phyloP scores from a whole-genome alignment of 1,140 invertebrate genomes.

The Drosophila kohkoa region DNA sequence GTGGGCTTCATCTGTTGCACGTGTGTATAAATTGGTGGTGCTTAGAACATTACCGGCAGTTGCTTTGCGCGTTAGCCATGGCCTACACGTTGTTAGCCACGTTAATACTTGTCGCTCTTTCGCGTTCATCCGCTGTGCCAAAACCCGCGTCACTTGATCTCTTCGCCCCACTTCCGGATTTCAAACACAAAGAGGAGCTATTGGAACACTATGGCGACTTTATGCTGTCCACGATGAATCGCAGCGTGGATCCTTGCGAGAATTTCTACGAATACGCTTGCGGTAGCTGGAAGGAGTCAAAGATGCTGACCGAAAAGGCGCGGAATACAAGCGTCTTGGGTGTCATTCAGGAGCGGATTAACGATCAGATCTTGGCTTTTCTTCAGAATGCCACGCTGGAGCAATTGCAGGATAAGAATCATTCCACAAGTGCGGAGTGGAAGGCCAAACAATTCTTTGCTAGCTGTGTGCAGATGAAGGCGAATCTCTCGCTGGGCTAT shows the following conservation, averaged over 20 bases:
- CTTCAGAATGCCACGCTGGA: slow-evolving; percentile 63
- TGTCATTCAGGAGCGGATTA: slow-evolving; percentile 69
- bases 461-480: slow-evolving; percentile 61
- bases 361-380: slow-evolving; percentile 56
- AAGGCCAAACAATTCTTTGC: slow-evolving; percentile 72
- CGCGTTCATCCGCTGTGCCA: background rate
- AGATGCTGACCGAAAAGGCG: slow-evolving; percentile 82
- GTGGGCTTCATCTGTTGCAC: slow-evolving; percentile 31
- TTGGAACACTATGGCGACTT: slow-evolving; percentile 65
- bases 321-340: slow-evolving; percentile 67
- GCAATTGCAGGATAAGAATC: slow-evolving; percentile 28
- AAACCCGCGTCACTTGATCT: slow-evolving; percentile 35
- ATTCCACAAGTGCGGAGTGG: slow-evolving; percentile 38
- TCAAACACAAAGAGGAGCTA: slow-evolving; percentile 64
- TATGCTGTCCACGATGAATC: slow-evolving; percentile 70
- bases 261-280: slow-evolving; percentile 91
- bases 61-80: slow-evolving; percentile 52
- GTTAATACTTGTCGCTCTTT: slow-evolving; percentile 40
- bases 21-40: slow-evolving; percentile 64
- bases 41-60: slow-evolving; percentile 73
- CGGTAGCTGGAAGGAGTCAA: slow-evolving; percentile 86
- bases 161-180: slow-evolving; percentile 44
- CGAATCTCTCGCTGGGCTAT: slow-evolving; percentile 59
- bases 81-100: slow-evolving; percentile 55
- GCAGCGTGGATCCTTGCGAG: slow-evolving; percentile 88